These are phyloP conservation scores for Exocentrus adspersus DNA, from an alignment of 2,888 invertebrate species.

Conservation along the genomic window DNA sequence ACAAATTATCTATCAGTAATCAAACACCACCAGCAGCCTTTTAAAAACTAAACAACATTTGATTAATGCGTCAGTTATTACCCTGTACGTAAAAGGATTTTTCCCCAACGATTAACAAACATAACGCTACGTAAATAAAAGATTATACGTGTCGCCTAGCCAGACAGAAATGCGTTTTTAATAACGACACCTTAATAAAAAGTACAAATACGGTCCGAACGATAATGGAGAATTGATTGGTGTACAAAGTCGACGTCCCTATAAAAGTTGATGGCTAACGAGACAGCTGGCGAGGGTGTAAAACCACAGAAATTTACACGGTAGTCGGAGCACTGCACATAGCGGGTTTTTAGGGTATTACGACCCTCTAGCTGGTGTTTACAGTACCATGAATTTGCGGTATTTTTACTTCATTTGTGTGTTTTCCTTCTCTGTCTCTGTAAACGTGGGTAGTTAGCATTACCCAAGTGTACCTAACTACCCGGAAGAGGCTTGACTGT, in stretches of 20 bases:
- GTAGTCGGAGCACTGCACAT: constrained; percentile 30
- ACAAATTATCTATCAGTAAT: neutral
- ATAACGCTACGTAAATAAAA: constrained; percentile 37
- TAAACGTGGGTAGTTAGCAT: too few relatives aligned
- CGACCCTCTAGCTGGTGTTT: neutral
- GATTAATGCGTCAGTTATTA: neutral
- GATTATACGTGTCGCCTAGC: constrained; percentile 33
- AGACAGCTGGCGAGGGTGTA: constrained; percentile 43
- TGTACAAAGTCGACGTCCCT: constrained; percentile 39
- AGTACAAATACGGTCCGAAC: constrained; percentile 40
- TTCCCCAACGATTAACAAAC: constrained; percentile 30
- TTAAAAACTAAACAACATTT: neutral
- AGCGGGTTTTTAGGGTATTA: constrained; percentile 23
- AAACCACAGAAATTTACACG: constrained; percentile 35
- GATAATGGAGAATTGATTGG: constrained; percentile 61
- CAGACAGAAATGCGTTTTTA: constrained; percentile 58
- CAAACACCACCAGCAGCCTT: neutral
- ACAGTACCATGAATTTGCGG: neutral
- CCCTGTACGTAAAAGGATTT: neutral
- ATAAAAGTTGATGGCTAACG: constrained; percentile 35
- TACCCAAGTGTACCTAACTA: too few relatives aligned
- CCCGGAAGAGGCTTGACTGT: too few relatives aligned
- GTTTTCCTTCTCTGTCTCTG: neutral
- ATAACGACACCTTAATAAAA: constrained; percentile 57
- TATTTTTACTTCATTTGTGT: neutral